Base-by-base conservation (phyloP, 1,140 invertebrate species). In the Drosophila paulistorum region DNA sequence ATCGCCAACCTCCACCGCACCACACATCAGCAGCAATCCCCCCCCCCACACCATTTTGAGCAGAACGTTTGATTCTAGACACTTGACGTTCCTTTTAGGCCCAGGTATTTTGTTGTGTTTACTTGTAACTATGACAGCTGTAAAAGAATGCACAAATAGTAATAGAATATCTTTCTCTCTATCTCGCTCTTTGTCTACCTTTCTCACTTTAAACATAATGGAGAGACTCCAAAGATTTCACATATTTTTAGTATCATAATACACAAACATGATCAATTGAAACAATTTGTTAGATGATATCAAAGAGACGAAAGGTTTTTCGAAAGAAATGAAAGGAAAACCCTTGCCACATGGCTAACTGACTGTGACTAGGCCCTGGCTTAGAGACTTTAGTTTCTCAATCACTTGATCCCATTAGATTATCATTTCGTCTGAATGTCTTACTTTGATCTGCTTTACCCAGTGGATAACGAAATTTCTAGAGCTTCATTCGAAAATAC, bases 81-180 rank as follows among this genome's bases (percentile, higher is more conserved):
- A 85, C 83, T 86, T 86, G 82, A 87, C 75, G 83, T 71, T 68
- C 35, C 65, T 68, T 65, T 63, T 48, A 20, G 45, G 71, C 66
- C 71, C 79, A 85, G 83, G 79, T 86, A 85, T 78, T 68, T 68
- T 78, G 54, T 65, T 48, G 39, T 23, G 54, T 55, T 51, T 17
- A 66, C 48, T 48, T 45, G 74, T 77, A 77, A 68, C 76, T 79
- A 68, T 82, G 75, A 70, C 58, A 51, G 45, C 45, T 51, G 17
- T 3, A 81, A 77, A 76, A 76, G 82, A 87, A 86, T 86, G 82
- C 79, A 68, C 67, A 81, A 86, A 86, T 76, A 86, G 73, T 83
- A 85, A 85, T 72, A 74, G 68, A 87, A 87, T 76, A 86, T 83
- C 79, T 72, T 61, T 45, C 70, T 3, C 0, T 10, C 35, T 37